Conservation (phyloP, 1,140 invertebrate species). For the Drosophila prosaltans region DNA sequence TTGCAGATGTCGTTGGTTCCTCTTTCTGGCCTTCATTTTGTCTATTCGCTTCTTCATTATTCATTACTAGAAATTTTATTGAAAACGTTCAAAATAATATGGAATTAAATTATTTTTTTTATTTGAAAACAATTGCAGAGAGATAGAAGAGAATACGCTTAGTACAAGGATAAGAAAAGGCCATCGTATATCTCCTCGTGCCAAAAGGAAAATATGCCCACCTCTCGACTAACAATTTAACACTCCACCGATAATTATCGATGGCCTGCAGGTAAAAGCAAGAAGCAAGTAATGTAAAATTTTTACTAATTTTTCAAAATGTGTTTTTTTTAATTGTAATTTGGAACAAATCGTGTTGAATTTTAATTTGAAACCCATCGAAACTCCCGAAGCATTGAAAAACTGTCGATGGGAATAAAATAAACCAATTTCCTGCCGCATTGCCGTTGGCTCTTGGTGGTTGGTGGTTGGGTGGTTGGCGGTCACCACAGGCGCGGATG, state of each 20-base stretch:
- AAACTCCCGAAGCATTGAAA: conserved; percentile 7
- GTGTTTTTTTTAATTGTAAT: conserved; percentile 65
- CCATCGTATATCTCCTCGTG: too few species aligned
- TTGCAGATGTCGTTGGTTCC: too few species aligned
- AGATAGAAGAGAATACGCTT: too few species aligned
- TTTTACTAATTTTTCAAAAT: neutral
- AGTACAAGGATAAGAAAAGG: too few species aligned
- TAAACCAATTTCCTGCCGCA: conserved; percentile 75
- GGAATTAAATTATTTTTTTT: neutral
- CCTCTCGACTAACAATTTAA: too few species aligned
- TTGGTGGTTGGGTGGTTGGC: neutral
- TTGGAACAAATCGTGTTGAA: conserved; percentile 67
- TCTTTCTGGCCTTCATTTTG: neutral
- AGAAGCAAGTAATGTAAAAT: too few species aligned
- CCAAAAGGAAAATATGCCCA: too few species aligned
- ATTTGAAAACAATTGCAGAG: conserved; percentile 1
- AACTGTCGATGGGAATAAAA: conserved; percentile 70
- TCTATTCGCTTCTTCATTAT: neutral
- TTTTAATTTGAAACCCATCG: conserved; percentile 69
- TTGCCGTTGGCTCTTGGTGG: conserved; percentile 53
- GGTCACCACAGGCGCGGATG: conserved; percentile 56
- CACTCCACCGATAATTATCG: too few species aligned
- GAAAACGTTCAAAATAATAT: neutral
- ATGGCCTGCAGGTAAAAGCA: too few species aligned
- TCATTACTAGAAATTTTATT: conserved; percentile 24